A percentile compares a stretch with the other conserved stretches of the same genome.
Conservation (phyloP, 1,140 invertebrate genomes). For the Brachionus sp. region DNA sequence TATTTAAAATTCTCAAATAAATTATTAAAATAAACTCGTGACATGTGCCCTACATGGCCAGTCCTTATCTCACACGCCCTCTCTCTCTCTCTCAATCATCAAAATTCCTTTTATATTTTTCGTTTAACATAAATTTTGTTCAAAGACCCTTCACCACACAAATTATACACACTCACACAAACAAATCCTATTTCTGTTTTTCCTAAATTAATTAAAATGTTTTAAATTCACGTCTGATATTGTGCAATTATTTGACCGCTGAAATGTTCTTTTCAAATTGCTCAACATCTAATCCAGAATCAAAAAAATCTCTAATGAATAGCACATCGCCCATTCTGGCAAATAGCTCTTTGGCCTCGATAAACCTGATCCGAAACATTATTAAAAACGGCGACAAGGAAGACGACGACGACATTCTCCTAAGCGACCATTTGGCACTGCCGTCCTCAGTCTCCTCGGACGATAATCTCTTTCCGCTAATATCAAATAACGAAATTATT, state of each 20-base stretch:
- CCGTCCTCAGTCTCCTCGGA: constrained; percentile 16
- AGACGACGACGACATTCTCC: constrained; percentile 27
- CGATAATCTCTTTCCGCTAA: constrained; percentile 11
- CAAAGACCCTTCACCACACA: not conserved
- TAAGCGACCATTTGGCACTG: not conserved
- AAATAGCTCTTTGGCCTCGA: not conserved
- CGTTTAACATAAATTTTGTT: constrained; percentile 4
- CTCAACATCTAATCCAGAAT: not conserved
- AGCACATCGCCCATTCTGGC: not conserved
- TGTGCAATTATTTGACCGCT: not conserved
- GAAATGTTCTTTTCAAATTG: constrained; percentile 2
- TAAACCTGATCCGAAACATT: constrained; percentile 12
- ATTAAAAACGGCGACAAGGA: constrained; percentile 2
- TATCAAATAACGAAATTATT: not conserved
- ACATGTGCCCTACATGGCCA: not conserved
- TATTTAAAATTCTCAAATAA: constrained; percentile 1
- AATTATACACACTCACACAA: not conserved
- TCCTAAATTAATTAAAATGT: not conserved
- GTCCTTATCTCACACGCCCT: not conserved
- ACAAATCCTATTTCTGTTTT: not conserved
- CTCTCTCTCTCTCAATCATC: not conserved
- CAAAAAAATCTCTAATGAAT: not conserved
- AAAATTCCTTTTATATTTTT: not conserved
- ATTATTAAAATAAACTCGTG: not conserved
- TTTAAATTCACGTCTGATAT: not conserved